Evolutionary conservation across 2,113 vertebrate species (phyloP), one percentile per base, ranked within the genome.

Genomic region (Protomyctophum bolini): DNA sequence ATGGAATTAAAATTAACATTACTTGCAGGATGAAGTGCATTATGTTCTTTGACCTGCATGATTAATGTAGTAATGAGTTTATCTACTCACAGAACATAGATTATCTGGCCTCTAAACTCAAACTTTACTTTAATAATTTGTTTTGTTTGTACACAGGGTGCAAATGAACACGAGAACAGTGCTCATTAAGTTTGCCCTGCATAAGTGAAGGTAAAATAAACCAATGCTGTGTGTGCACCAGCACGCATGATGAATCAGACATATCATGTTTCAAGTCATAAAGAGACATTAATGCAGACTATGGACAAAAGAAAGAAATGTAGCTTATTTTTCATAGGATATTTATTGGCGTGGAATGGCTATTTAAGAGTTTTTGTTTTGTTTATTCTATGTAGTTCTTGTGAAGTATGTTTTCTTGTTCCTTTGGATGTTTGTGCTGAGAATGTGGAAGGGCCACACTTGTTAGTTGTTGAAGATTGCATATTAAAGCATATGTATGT

Each of bases 131-230:
- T 77, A 21, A 21, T 10, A 63, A 63, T 56, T 80, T 3, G 83
- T 61, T 70, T 73, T 86, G 79, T 87, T 79, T 88, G 73, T 85
- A 82, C 79, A 72, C 90, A 91, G 88, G 88, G 63, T 91, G 70
- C 80, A 90, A 75, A 82, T 84, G 90, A 89, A 14, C 86, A 79
- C 77, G 70, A 64, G 77, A 88, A 85, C 82, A 67, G 68, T 81
- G 29, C 77, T 91, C 71, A 55, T 90, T 88, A 91, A 89, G 90
- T 78, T 91, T 88, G 89, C 45, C 84, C 90, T 89, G 72, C 84
- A 75, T 68, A 86, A 80, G 72, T 89, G 66, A 91, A 89, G 88
- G 90, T 91, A 91, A 90, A 82, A 75, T 1, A 5, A 66, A 48
- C 12, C 33, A 14, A 21, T 49, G 58, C 48, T 58, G 67, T 56